Conservation (phyloP, 2,797 vertebrate species). For the Carapus acus region DNA sequence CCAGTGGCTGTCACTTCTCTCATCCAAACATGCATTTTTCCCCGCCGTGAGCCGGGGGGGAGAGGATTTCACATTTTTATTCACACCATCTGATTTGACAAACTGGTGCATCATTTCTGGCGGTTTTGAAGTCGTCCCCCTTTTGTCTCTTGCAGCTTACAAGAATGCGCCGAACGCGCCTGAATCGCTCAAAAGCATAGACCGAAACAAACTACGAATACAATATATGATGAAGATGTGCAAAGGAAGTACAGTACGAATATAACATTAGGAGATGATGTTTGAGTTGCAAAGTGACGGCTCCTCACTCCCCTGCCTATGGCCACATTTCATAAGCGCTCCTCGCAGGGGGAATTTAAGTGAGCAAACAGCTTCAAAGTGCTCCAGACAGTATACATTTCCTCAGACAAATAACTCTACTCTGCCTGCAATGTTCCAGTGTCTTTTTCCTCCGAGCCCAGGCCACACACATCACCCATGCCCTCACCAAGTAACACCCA, state of each 20-base stretch:
- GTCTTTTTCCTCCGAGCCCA: constrained; percentile 49
- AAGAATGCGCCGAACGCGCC: constrained; percentile 4
- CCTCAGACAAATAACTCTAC: constrained; percentile 64
- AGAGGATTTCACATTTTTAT: constrained; percentile 3
- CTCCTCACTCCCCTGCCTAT: constrained; percentile 33
- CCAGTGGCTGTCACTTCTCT: constrained; percentile 25
- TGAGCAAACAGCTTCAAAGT: constrained; percentile 66
- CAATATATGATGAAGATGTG: background rate
- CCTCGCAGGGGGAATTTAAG: constrained; percentile 43
- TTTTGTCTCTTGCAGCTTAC: background rate
- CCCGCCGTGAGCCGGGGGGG: constrained; percentile 7
- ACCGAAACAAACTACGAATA: background rate
- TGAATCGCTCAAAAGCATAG: background rate
- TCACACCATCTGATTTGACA: constrained; percentile 7
- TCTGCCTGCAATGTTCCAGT: constrained; percentile 52
- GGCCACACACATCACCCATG: constrained; percentile 35
- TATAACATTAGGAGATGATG: background rate
- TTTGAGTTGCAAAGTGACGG: constrained; percentile 13
- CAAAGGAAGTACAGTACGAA: background rate
- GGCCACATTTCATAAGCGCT: constrained; percentile 18
- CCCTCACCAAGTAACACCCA: constrained; percentile 24
- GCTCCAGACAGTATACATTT: constrained; percentile 61
- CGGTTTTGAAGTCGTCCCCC: constrained; percentile 2
- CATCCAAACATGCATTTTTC: constrained; percentile 35
- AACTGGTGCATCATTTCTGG: background rate